Conservation (phyloP, 1,140 invertebrate genomes). For the Choristoneura fumiferana region DNA sequence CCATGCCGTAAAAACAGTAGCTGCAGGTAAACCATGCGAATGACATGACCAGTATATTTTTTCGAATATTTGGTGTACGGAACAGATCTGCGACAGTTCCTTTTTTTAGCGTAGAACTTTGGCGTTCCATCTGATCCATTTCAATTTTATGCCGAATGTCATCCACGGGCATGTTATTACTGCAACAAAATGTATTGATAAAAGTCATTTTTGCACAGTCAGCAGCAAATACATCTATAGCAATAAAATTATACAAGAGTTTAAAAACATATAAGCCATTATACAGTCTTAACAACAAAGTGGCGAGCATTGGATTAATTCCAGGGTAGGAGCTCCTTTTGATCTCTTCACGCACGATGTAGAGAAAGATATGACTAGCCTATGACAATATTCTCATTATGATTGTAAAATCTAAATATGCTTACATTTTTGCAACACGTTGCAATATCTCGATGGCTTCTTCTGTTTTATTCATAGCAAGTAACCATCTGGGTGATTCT, state of each 20-base stretch:
- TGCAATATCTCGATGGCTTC: conserved; percentile 78
- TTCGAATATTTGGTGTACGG: conserved; percentile 84
- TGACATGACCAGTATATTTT: conserved; percentile 85
- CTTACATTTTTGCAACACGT: conserved; percentile 77
- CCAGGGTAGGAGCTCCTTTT: too few species aligned
- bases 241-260: too few species aligned
- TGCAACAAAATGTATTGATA: conserved; percentile 35
- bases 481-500: conserved; percentile 84
- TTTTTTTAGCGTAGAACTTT: conserved; percentile 53
- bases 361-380: too few species aligned
- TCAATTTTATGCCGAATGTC: conserved; percentile 47
- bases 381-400: too few species aligned
- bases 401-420: conserved; percentile 22
- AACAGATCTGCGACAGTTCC: conserved; percentile 84
- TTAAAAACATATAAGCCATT: too few species aligned
- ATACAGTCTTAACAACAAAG: too few species aligned
- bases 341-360: too few species aligned
- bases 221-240: too few species aligned
- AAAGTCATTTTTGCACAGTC: too few species aligned
- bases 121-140: conserved; percentile 42
- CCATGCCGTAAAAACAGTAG: conserved; percentile 85
- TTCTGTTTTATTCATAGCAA: conserved; percentile 78
- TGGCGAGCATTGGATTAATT: too few species aligned
- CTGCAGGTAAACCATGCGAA: conserved; percentile 85
- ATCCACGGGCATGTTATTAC: conserved; percentile 48